These are phyloP conservation scores for Pholis gunnellus DNA, from an alignment of 2,113 vertebrate genomes.

Conservation along the genomic window DNA sequence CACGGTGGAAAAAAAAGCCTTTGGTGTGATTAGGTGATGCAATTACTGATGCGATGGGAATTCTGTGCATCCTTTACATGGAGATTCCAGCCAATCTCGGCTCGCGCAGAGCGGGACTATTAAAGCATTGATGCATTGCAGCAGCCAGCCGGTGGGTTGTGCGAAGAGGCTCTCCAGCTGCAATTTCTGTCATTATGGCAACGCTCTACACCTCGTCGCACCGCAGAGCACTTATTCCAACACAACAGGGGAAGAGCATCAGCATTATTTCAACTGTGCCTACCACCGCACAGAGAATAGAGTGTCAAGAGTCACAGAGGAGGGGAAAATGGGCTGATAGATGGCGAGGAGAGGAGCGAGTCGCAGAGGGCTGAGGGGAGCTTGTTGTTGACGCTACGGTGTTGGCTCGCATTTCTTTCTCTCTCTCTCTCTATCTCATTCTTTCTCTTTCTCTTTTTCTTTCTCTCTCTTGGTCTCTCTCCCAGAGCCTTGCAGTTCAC, in stretches of 20 bases:
- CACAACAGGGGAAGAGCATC: conserved; percentile 67
- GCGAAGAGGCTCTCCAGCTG: conserved; percentile 72
- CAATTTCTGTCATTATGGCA: conserved; percentile 70
- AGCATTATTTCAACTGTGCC: conserved; percentile 66
- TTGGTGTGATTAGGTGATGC: conserved; percentile 36
- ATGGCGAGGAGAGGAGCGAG: conserved; percentile 37
- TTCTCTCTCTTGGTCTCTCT: conserved; percentile 1
- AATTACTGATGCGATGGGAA: conserved; percentile 39
- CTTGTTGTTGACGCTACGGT: conserved; percentile 47
- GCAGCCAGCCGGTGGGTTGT: conserved; percentile 61
- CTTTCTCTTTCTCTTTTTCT: conserved; percentile 4
- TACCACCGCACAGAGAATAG: conserved; percentile 56
- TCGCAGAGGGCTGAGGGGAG: conserved; percentile 44
- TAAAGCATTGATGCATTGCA: conserved; percentile 71
- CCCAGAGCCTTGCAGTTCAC: conserved; percentile 34
- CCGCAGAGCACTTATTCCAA: conserved; percentile 72
- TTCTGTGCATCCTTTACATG: conserved; percentile 41
- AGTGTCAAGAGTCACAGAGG: conserved; percentile 68
- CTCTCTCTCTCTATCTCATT: conserved; percentile 4
- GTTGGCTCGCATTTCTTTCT: conserved; percentile 34
- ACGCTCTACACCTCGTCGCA: conserved; percentile 67
- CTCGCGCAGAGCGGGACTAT: conserved; percentile 32
- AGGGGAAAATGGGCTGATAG: conserved; percentile 63
- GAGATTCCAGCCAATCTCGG: conserved; percentile 58
- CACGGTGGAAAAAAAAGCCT: conserved; percentile 20